phyloP scores from a whole-genome alignment of 1,140 invertebrate species.

The Cherax quadricarinatus region DNA sequence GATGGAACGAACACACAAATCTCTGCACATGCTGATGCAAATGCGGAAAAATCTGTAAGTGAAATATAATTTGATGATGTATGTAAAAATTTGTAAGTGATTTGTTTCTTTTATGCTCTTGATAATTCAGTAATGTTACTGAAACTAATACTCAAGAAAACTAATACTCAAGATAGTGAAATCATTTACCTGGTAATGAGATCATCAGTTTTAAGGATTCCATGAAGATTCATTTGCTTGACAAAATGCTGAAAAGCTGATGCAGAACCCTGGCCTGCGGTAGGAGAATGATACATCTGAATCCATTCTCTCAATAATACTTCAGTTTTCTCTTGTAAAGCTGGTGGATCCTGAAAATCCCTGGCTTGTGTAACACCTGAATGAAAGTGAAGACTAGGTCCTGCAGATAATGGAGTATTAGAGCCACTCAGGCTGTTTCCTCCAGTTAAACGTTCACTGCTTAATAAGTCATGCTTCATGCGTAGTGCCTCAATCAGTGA shows the following conservation, averaged over 20 bases:
- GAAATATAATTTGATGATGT: neutral
- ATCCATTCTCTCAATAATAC: constrained; percentile 97
- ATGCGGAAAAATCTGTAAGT: constrained; percentile 89
- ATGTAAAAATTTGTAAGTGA: too few relatives aligned
- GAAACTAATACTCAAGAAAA: neutral
- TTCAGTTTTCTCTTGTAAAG: constrained; percentile 96
- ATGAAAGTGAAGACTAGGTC: constrained; percentile 92
- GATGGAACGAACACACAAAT: constrained; percentile 91
- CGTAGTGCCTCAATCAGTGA: constrained; percentile 73
- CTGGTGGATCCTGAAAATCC: constrained; percentile 95
- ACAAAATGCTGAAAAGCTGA: constrained; percentile 97
- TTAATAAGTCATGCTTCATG: constrained; percentile 71
- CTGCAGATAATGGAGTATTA: constrained; percentile 50
- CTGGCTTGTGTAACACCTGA: constrained; percentile 90
- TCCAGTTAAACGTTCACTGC: constrained; percentile 51
- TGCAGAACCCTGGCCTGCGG: constrained; percentile 88
- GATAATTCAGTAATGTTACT: too few relatives aligned
- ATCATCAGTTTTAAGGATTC: constrained; percentile 98
- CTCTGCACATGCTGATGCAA: constrained; percentile 97
- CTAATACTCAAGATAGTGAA: neutral
- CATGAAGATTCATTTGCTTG: constrained; percentile 96
- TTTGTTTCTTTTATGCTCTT: too few relatives aligned
- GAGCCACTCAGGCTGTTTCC: constrained; percentile 55
- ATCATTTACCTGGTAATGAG: constrained; percentile 86
- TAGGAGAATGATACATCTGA: constrained; percentile 88